Evolutionary conservation across 2,113 vertebrate species (phyloP).

Genomic region (Odocoileus hemionus): DNA sequence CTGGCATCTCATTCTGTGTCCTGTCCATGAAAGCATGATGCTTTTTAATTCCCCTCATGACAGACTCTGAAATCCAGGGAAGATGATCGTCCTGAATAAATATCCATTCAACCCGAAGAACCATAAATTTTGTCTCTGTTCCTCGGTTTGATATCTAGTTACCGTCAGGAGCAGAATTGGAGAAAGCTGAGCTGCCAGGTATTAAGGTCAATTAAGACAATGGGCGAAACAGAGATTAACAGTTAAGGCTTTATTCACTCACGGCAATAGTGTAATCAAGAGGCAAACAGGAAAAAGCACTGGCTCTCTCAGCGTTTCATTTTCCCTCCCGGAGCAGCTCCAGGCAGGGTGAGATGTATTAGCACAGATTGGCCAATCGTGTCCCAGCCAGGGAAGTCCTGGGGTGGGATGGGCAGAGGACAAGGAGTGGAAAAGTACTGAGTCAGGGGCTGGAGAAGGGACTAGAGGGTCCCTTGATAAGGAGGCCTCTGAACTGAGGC

Average conservation of each 20-base stretch:
- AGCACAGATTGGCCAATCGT: no score
- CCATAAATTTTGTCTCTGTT: not conserved
- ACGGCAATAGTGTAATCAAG: not conserved
- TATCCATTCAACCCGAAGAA: not conserved
- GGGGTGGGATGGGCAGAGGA: not conserved
- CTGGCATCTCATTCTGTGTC: not conserved
- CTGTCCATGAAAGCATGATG: not conserved
- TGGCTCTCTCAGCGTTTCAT: not conserved
- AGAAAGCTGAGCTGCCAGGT: not conserved
- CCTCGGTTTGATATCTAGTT: not conserved
- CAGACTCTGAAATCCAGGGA: not conserved
- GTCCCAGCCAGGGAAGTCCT: not conserved
- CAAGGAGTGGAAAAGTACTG: not conserved
- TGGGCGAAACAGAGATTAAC: not conserved
- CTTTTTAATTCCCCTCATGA: not conserved
- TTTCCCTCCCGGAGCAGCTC: not conserved
- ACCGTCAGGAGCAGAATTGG: not conserved
- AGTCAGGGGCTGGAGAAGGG: not conserved
- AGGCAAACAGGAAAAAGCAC: not conserved
- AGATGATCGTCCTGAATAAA: not conserved
- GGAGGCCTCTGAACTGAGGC: not conserved
- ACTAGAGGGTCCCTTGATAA: not conserved
- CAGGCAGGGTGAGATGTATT: not conserved
- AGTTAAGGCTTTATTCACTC: not conserved
- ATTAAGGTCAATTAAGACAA: not conserved